Evolutionary conservation across 2,113 vertebrate species (phyloP).

Genomic region (Phyllostomus hastatus): DNA sequence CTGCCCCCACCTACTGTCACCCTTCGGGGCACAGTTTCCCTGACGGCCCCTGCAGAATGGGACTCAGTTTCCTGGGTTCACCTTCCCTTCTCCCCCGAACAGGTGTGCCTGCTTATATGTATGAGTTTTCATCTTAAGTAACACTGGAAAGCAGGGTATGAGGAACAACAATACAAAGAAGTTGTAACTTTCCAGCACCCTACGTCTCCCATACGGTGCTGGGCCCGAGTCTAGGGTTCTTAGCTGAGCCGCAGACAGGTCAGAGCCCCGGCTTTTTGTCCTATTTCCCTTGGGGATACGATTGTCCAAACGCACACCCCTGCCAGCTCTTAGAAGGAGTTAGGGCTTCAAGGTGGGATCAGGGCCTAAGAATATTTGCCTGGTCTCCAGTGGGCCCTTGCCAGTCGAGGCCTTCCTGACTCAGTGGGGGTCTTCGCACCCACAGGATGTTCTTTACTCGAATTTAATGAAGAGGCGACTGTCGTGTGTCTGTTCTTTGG

Average conservation of each 20-base stretch:
- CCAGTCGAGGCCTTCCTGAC: not conserved
- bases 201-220: accelerated
- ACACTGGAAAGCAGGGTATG: not conserved
- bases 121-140: not conserved
- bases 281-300: not conserved
- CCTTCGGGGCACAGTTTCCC: accelerated
- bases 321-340: not conserved
- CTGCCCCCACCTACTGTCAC: not conserved
- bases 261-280: not conserved
- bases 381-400: not conserved
- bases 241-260: not conserved
- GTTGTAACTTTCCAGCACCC: not conserved
- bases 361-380: not conserved
- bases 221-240: not conserved
- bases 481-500: not conserved
- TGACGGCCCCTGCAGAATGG: not conserved
- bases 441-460: not conserved
- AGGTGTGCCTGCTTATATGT: not conserved
- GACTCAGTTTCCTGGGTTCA: not conserved
- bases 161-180: not conserved
- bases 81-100: not conserved
- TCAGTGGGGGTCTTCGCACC: not conserved
- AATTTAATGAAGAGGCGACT: not conserved
- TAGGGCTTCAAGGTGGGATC: not conserved
- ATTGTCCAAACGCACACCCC: not conserved